Evolutionary conservation across 1,140 invertebrate genomes (phyloP), one percentile per base, ranked within the genome.

Genomic region (Stratiolaelaps scimitus): DNA sequence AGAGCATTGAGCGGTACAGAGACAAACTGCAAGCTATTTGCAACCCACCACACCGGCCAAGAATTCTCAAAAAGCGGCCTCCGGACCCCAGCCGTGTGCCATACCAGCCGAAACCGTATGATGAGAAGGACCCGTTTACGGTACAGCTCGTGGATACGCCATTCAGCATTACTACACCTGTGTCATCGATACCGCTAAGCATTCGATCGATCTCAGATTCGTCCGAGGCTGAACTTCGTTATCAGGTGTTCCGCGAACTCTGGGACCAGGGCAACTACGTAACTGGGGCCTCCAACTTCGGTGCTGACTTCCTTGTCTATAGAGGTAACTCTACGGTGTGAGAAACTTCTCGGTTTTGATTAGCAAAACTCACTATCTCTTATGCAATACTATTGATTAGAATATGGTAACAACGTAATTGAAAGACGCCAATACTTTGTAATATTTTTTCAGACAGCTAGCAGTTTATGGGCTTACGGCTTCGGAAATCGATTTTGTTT

Each of bases 101-200:
- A 29, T 60, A 29, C 53, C 26, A 60, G 26, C 53, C 53, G 53
- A 60, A 15, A 29, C 53, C 53, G 23, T 60, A 60, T 23, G 53
- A 19, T 60, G 26, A 17, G 4, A 34, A 60, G 23, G 34, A 60
- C n/a, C 53, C 53, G 17, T 60, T 19, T 26, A 60, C 53, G 17
- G 53, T 60, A 10, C 53, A 60, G 10, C 20, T 60, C 13, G 53
- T 60, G 15, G 53, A 60, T 26, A 26, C 15, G 2, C 53, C 53
- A 19, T 60, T 60, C 53, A 60, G 34, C 15, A 34, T 26, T 26
- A 26, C 34, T 60, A 34, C 26, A 2, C 15, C 26, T 2, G 53
- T 29, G 15, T 26, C 53, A 29, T 15, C 26, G 10, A 19, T 26
- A 2, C 20, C 34, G 15, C 47, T 7, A 15, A 1, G 15, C 26